Evolutionary conservation across 1,140 invertebrate species (phyloP), one percentile per base, ranked within the genome.

Genomic region (Euwallacea fornicatus): DNA sequence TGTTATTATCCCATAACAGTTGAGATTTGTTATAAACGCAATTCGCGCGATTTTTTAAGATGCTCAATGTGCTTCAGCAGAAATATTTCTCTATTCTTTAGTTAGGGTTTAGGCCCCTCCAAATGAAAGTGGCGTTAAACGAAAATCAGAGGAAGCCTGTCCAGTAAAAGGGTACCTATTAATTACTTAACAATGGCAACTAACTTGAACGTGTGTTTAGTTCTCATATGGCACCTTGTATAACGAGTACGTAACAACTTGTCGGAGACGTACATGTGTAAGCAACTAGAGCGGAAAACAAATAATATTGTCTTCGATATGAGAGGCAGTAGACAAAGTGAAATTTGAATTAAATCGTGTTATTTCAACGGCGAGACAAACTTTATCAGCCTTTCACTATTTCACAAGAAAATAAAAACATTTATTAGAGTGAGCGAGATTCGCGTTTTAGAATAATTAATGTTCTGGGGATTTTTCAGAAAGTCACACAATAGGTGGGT

Each of bases 331-430:
- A 54, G n/a, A 65, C 50, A 65, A 65, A 65, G 63, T 65, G 63
- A 65, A 65, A 65, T 65, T 55, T 55, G 47, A 65, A 65, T 65
- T 65, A 65, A 65, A 65, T 65, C 41, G 46, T 54, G 54, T 65
- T 65, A 65, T 65, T 65, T 65, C 13, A 65, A 65, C 13, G 15
- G 21, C 10, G 11, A 54, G 21, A 16, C 15, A 65, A 41, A 65
- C 63, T 33, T 50, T 64, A 64, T 65, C 50, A 50, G 47, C 63
- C 63, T 65, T 65, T 65, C 63, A 65, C 63, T 65, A 55, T 54
- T 65, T 65, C 47, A 55, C 42, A 53, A 65, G 47, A 21, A 54
- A 65, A 55, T 41, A 65, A 65, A 65, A 62, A 62, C 7, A 62
- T 15, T 33, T 42, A 41, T 8, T 60, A 60, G 21, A 11, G 13